Conservation (phyloP, 1,140 invertebrate species). For the Drosophila littoralis region DNA sequence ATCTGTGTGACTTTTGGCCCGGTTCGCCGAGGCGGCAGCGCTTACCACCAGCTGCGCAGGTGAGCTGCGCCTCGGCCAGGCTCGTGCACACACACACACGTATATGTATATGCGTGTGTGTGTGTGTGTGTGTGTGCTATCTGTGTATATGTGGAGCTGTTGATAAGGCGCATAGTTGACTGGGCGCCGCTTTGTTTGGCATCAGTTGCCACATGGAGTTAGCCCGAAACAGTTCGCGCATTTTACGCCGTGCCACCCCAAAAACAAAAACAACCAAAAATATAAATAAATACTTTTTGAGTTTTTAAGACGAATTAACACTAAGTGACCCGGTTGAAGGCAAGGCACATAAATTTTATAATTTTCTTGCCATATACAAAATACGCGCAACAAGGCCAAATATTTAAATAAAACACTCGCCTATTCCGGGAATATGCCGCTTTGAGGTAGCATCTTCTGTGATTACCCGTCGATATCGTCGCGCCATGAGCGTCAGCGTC, state of each 20-base stretch:
- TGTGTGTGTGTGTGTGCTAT: not conserved
- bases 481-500: constrained; percentile 81
- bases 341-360: not conserved
- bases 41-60: constrained; percentile 82
- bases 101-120: not conserved
- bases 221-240: constrained; percentile 49
- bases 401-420: not conserved
- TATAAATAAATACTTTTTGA: constrained; percentile 3
- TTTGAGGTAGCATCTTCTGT: not conserved
- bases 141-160: not conserved
- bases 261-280: not conserved
- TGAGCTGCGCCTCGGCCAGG: constrained; percentile 47
- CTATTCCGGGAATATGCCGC: not conserved
- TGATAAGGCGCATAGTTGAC: constrained; percentile 37
- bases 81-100: not conserved
- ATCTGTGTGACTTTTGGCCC: constrained; percentile 34
- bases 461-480: not conserved
- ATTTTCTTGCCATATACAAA: too few species aligned
- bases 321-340: not conserved
- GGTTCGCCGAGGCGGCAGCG: constrained; percentile 27
- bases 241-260: constrained; percentile 12
- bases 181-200: constrained; percentile 25
- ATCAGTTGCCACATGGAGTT: constrained; percentile 62
- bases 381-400: not conserved
- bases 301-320: not conserved